Base-by-base conservation (phyloP, 1,140 invertebrate genomes). In the Akabosia matsudoensis region DNA sequence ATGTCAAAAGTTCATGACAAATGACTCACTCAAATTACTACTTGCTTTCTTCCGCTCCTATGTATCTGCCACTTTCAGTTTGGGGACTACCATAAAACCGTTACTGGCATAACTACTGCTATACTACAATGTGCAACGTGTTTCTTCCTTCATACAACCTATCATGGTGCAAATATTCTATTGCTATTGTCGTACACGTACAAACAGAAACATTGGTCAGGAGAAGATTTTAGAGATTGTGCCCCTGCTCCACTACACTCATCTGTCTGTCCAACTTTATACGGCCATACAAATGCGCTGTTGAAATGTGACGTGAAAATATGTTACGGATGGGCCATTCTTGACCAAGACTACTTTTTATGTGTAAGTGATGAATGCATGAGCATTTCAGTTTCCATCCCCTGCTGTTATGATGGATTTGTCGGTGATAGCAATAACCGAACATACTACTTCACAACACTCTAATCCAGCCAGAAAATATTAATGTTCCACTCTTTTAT, bases 1-100 rank as follows among this genome's bases (percentile, higher is more conserved):
- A 67, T 67, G 61, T 67, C 61, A 67, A 31, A 67, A 67, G 61
- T 67, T 67, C 61, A 67, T 67, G 61, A 67, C 61, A 67, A 67
- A 67, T 67, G 61, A 30, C 31, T 67, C 24, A 67, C 61, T 67
- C 61, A 67, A 67, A 30, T 31, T 31, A 30, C 28, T 30, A 30
- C 61, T 67, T 67, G 31, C 61, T 67, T 61, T 31, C 30, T 67
- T 67, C 31, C 61, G 26, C 26, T 22, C n/a, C 24, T 28, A 7
- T 7, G 30, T 67, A 67, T 67, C 61, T 30, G 61, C 61, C 28
- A 67, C 61, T 67, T 67, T 67, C 61, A 31, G 24, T 67, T 67
- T 67, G 28, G 61, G 31, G 26, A 56, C n/a, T 22, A 13, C 14
- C 14, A 56, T 13, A n/a, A 22, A 56, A 56, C 54, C 24, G 7